Evolutionary conservation across 2,113 vertebrate genomes (phyloP).

Genomic region (Anhinga anhinga): DNA sequence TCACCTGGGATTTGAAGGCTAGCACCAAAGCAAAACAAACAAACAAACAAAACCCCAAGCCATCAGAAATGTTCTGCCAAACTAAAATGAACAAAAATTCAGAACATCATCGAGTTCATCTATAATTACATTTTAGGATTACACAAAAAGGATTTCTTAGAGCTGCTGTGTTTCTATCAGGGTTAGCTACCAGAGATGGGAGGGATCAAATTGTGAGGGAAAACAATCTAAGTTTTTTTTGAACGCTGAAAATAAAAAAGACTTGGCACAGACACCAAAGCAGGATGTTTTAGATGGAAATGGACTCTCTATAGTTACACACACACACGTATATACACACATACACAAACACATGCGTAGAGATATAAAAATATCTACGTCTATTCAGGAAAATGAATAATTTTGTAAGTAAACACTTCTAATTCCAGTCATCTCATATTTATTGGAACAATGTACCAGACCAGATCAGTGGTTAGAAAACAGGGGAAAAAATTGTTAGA

Average conservation of each 20-base stretch:
- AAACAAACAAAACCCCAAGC: background rate
- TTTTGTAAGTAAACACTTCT: background rate
- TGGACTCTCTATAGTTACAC: background rate
- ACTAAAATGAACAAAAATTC: background rate
- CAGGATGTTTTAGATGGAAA: background rate
- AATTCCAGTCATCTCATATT: background rate
- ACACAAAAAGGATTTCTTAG: background rate
- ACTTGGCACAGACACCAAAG: background rate
- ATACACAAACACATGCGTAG: rapidly evolving
- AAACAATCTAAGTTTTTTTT: background rate
- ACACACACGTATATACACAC: background rate
- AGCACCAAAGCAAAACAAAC: background rate
- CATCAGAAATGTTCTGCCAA: background rate
- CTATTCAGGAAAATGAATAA: background rate
- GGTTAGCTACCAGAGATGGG: background rate
- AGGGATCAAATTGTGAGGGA: background rate
- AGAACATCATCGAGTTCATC: background rate
- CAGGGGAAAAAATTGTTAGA: background rate
- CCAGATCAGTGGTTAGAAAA: background rate
- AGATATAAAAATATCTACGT: background rate
- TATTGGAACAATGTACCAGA: background rate
- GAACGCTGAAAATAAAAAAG: background rate
- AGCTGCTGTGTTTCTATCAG: background rate
- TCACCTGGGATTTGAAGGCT: background rate
- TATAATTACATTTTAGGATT: background rate